Percentiles rank a stretch among this genome's conserved stretches.
Conservation (phyloP, 2,113 vertebrate species). For the Brachypteracias leptosomus region DNA sequence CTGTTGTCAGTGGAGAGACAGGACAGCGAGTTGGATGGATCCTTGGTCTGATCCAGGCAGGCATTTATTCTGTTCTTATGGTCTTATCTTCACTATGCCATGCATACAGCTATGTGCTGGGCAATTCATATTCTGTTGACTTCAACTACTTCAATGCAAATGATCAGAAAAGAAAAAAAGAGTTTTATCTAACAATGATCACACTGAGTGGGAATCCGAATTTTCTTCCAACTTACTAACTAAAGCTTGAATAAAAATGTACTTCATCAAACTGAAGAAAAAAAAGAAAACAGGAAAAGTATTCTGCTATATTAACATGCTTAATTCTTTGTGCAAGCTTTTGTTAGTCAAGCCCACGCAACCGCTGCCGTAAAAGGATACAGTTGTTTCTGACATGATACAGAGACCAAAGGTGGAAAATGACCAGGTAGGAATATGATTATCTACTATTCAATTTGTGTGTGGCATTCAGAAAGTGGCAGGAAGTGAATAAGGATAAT, state of each 20-base stretch:
- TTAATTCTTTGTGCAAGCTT: conserved; percentile 11
- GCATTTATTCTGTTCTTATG: background rate
- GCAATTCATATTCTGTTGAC: background rate
- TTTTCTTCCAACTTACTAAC: background rate
- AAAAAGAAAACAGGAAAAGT: background rate
- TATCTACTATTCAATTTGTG: conserved; percentile 39
- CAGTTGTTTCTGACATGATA: background rate
- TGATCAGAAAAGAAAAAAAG: background rate
- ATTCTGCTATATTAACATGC: background rate
- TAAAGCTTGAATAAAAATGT: background rate
- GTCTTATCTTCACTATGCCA: background rate
- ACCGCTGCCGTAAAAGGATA: background rate
- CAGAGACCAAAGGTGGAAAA: conserved; percentile 20
- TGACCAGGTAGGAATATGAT: conserved; percentile 36
- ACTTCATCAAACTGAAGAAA: background rate
- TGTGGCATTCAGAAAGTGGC: conserved; percentile 55
- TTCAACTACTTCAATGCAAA: background rate
- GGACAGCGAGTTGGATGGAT: background rate
- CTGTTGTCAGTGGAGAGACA: background rate
- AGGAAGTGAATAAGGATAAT: conserved; percentile 65
- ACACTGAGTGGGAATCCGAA: background rate
- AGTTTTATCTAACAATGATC: background rate
- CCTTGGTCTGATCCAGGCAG: background rate
- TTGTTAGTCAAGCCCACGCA: background rate
- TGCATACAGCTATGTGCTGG: background rate